phyloP scores from a whole-genome alignment of 2,888 invertebrate species.

The Hecatera dysodea region DNA sequence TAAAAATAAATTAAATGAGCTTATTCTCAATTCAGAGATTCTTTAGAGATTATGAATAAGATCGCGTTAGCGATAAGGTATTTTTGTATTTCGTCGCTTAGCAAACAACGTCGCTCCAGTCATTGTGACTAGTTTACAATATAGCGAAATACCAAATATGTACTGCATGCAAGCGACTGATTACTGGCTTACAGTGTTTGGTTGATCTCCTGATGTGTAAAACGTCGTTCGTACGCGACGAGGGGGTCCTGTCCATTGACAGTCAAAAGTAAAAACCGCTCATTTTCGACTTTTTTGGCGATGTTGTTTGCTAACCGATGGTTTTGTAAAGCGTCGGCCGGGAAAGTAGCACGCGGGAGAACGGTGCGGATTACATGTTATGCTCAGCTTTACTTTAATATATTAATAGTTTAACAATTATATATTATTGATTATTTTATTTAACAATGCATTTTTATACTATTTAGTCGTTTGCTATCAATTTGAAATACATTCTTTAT shows the following conservation, averaged over 20 bases:
- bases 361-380: constrained; percentile 16
- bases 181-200: background rate
- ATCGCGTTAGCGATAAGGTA: constrained; percentile 27
- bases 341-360: background rate
- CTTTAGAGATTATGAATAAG: constrained; percentile 29
- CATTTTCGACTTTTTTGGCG: background rate
- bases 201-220: background rate
- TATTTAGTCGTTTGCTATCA: constrained; percentile 1
- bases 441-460: constrained; percentile 24
- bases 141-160: background rate
- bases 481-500: constrained; percentile 4
- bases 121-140: background rate
- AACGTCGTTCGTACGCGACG: background rate
- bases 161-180: background rate
- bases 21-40: constrained; percentile 68
- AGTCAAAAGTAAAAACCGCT: background rate
- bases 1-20: constrained; percentile 71
- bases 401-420: no score
- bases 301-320: background rate
- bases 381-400: constrained; percentile 34
- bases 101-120: background rate
- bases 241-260: background rate
- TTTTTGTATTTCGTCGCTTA: constrained; percentile 12
- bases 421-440: constrained; percentile 22
- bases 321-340: constrained; percentile 5